Conservation (phyloP, 2,888 invertebrate genomes). For the Tachina lurida region DNA sequence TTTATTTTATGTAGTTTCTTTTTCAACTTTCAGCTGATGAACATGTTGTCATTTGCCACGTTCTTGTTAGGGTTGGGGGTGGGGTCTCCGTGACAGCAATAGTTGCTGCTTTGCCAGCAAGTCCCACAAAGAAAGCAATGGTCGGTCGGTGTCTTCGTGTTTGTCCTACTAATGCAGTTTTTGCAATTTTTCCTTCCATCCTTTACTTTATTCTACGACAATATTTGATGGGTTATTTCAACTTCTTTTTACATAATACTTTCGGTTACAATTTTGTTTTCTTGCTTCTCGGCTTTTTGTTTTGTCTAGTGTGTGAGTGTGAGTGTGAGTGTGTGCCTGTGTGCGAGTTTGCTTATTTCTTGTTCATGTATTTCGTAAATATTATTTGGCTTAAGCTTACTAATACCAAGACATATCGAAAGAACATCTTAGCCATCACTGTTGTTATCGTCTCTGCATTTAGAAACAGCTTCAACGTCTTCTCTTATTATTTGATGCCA, state of each 20-base stretch:
- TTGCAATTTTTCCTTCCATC: neutral
- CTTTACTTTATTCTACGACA: neutral
- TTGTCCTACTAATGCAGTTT: constrained; percentile 58
- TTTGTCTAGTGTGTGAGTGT: constrained; percentile 10
- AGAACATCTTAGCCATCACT: constrained; percentile 52
- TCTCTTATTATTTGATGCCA: constrained; percentile 58
- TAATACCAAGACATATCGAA: constrained; percentile 37
- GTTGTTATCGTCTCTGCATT: constrained; percentile 27
- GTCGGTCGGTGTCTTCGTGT: constrained; percentile 50
- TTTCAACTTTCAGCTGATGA: constrained; percentile 51
- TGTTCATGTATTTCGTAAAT: constrained; percentile 56
- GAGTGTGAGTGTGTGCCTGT: neutral
- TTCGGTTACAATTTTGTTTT: constrained; percentile 35
- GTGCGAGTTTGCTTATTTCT: constrained; percentile 1
- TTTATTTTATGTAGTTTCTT: constrained; percentile 23
- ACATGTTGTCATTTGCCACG: constrained; percentile 71
- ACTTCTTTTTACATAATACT: constrained; percentile 35
- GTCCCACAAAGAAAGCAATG: constrained; percentile 13
- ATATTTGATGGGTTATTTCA: constrained; percentile 56
- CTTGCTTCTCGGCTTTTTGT: constrained; percentile 46
- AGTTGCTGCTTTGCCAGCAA: neutral
- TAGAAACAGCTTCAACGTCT: constrained; percentile 39
- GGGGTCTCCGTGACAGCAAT: constrained; percentile 27
- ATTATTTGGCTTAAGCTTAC: constrained; percentile 57
- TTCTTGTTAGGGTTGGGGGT: constrained; percentile 51